These are phyloP conservation scores for Caloenas nicobarica DNA, from an alignment of 2,113 vertebrate species.

Conservation along the genomic window DNA sequence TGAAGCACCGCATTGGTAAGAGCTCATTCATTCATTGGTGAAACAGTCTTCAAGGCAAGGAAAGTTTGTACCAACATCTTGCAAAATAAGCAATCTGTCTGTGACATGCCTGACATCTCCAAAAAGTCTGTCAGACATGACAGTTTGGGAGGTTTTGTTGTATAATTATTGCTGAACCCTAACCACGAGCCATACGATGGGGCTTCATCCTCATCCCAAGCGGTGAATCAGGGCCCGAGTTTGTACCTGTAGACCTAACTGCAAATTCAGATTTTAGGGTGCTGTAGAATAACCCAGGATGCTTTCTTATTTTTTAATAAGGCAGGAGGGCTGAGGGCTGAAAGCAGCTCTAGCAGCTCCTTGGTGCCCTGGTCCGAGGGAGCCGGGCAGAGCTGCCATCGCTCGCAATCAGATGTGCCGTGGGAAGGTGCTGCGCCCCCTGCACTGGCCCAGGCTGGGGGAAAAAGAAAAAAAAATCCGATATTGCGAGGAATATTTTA, in stretches of 20 bases:
- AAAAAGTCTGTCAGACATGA: neutral
- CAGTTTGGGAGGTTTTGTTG: neutral
- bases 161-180: neutral
- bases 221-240: neutral
- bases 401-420: fast-evolving
- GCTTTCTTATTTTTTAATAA: neutral
- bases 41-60: neutral
- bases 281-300: neutral
- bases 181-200: neutral
- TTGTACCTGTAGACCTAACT: neutral
- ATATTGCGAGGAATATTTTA: neutral
- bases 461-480: neutral
- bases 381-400: neutral
- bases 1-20: neutral
- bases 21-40: neutral
- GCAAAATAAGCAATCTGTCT: neutral
- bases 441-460: neutral
- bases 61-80: neutral
- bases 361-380: neutral
- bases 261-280: neutral
- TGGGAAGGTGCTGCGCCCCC: neutral
- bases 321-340: neutral
- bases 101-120: neutral
- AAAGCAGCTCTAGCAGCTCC: neutral
- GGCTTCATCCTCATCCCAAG: neutral